A percentile compares a stretch with the other conserved stretches of the same genome.
Conservation (phyloP, 2,113 vertebrate genomes). For the Dicerorhinus sumatrensis region DNA sequence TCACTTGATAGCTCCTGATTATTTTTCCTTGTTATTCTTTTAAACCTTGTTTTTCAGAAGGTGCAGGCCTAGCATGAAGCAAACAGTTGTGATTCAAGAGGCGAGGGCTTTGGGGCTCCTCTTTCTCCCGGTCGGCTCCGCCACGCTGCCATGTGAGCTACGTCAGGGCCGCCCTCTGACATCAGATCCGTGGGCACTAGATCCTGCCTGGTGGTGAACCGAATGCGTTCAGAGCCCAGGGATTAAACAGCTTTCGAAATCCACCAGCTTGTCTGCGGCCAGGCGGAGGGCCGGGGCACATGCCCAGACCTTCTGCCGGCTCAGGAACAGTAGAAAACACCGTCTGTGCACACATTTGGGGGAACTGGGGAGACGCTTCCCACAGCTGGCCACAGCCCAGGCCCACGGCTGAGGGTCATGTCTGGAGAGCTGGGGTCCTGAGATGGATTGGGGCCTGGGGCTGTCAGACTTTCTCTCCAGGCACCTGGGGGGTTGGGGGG, state of each 20-base stretch:
- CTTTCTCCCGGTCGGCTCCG: neutral
- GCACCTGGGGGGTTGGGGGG: neutral
- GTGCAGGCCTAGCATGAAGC: neutral
- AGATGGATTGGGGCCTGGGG: too few relatives aligned
- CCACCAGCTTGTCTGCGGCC: neutral
- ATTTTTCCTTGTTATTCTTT: neutral
- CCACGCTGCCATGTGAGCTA: neutral
- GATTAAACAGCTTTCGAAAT: conserved; percentile 68
- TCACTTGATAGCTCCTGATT: neutral
- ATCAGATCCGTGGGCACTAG: conserved; percentile 54
- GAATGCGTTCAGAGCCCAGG: conserved; percentile 59
- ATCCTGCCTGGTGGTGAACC: conserved; percentile 47
- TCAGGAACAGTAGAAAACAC: neutral
- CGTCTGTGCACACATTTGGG: accelerated
- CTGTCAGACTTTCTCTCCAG: neutral
- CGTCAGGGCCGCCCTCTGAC: conserved; percentile 59
- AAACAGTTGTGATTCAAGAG: neutral
- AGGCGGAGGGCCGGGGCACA: neutral
- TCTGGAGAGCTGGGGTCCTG: neutral
- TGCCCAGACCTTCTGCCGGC: neutral
- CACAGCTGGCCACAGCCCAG: neutral
- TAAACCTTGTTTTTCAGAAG: neutral
- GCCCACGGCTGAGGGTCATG: neutral
- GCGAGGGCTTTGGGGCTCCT: neutral
- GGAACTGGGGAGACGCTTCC: neutral